phyloP scores from a whole-genome alignment of 2,113 vertebrate genomes.

The Glareola pratincola region DNA sequence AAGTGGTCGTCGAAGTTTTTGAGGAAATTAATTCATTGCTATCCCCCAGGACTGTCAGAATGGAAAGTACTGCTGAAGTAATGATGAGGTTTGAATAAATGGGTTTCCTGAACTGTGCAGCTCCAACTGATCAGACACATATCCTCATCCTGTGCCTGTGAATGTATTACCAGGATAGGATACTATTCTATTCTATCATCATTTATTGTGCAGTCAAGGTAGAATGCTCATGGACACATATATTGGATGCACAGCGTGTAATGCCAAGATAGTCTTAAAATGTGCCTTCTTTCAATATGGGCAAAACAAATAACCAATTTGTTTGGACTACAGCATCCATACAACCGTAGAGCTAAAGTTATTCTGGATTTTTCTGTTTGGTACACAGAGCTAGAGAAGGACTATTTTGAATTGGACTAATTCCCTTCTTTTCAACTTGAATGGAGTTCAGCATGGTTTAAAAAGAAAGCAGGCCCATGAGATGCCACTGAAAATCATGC shows the following conservation, averaged over 20 bases:
- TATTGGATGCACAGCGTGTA: neutral
- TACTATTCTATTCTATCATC: neutral
- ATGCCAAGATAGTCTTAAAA: neutral
- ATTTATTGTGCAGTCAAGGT: neutral
- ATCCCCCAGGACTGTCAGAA: neutral
- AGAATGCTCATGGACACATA: neutral
- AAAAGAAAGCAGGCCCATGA: neutral
- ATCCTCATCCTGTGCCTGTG: neutral
- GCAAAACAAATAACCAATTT: neutral
- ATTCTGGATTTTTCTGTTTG: neutral
- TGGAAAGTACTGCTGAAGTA: neutral
- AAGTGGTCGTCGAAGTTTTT: neutral
- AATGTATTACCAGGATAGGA: neutral
- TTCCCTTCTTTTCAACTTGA: neutral
- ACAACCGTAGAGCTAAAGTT: neutral
- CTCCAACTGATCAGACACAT: neutral
- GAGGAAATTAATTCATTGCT: neutral
- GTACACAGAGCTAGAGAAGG: neutral
- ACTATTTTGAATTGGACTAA: neutral
- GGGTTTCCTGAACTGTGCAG: neutral
- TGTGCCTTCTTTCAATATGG: neutral
- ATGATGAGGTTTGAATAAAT: neutral
- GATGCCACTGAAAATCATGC: neutral
- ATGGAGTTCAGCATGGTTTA: neutral
- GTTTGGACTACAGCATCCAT: neutral